Evolutionary conservation across 2,797 vertebrate genomes (phyloP), one percentile per base, ranked within the genome.

Genomic region (Nyctalus aviator): DNA sequence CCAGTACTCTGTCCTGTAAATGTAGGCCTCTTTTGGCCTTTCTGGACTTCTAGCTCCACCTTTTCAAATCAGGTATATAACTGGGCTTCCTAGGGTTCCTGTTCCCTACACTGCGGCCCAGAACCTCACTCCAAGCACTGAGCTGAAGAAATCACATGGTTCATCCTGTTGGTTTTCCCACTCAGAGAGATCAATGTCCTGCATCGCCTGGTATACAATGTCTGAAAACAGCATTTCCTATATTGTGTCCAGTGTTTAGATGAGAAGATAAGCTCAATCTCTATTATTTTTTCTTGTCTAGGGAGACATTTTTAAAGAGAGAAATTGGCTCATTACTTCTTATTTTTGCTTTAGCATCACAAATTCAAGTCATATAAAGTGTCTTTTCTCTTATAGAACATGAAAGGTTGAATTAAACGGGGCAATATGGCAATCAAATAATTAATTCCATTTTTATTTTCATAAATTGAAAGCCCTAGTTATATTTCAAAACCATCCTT

Each of bases 361-460:
- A 90, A 78, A 79, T 90, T 75, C 18, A 84, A 87, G 21, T 62
- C 66, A 90, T 1, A 72, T 64, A 72, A 92, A 85, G 32, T 82
- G 62, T 2, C 73, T 72, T 90, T 25, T 25, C 35, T 89, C 69
- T 82, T 44, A 78, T 13, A 84, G 71, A 96, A 83, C 59, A 62
- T 69, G 9, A 93, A 82, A 77, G 21, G 59, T 50, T 73, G 64
- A 48, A 73, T 90, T 87, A 84, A 73, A 21, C 5, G 69, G 6
- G 17, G 4, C 86, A 83, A 41, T 50, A 44, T 8, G 12, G 48
- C 18, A 66, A 57, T 90, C 62, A 59, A 46, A 93, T 79, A 23
- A 68, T 44, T 57, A 84, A 84, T 7, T 86, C 41, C 44, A 44
- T 59, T 68, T 93, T 90, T 75, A 84, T 78, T 93, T 72, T 68